Percentiles rank a stretch among this genome's conserved stretches.
phyloP scores from a whole-genome alignment of 2,113 vertebrate species.

The Terrapene triunguis region DNA sequence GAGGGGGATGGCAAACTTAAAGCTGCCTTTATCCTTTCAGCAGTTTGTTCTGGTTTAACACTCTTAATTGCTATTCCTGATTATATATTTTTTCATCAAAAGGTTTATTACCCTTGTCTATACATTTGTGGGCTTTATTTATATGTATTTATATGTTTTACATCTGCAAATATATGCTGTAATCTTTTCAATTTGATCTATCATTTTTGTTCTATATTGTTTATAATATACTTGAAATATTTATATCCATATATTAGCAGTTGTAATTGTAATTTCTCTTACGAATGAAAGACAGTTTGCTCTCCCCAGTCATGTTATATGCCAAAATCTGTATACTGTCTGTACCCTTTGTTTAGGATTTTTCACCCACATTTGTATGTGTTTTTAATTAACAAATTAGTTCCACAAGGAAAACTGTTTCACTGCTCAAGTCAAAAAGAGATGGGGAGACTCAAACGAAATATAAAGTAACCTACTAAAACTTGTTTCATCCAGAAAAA shows the following conservation, averaged over 20 bases:
- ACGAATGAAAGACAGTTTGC: not conserved
- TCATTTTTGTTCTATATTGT: not conserved
- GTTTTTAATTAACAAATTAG: constrained; percentile 13
- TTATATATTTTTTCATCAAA: constrained; percentile 12
- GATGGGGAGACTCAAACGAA: not conserved
- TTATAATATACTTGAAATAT: not conserved
- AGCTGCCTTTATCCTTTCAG: constrained; percentile 23
- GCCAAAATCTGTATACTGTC: not conserved
- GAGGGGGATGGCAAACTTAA: constrained; percentile 20
- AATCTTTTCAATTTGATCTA: not conserved
- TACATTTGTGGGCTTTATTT: not conserved
- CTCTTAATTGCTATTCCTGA: not conserved
- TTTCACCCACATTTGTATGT: not conserved
- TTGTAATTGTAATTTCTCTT: not conserved
- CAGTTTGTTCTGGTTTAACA: constrained; percentile 27
- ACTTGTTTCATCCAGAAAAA: constrained; percentile 1
- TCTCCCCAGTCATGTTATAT: not conserved
- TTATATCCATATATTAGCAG: not conserved
- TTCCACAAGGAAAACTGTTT: not conserved
- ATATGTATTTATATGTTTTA: not conserved
- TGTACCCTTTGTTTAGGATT: not conserved
- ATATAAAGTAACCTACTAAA: constrained; percentile 1
- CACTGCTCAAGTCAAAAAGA: not conserved
- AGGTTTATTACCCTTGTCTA: not conserved
- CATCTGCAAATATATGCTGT: not conserved